Evolutionary conservation across 2,888 invertebrate species (phyloP), one percentile per base, ranked within the genome.

Genomic region (Nasonovia ribisnigri): DNA sequence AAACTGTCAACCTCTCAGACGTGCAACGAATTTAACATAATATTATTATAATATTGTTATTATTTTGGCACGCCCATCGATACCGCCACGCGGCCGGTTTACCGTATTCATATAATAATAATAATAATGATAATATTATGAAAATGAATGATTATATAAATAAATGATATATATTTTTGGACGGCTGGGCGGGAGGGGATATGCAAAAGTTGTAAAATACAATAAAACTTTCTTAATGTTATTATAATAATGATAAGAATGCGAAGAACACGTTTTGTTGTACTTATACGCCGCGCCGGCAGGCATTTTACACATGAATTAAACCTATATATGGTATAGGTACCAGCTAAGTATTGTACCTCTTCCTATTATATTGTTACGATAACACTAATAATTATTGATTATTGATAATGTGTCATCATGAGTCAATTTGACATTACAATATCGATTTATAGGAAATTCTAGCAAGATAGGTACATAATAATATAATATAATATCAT

Each of bases 1-100:
- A 91, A 84, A 84, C 51, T 84, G 90, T 90, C 90, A 90, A 91
- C 84, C 84, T 84, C 91, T 84, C 6, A 51, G 84, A 91, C 84
- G 91, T 91, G 91, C 84, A 29, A 13, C 84, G 91, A 42, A 86
- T 46, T 24, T 20, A 26, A 29, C 43, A 46, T 29, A 88, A 11
- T 43, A 43, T 43, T 46, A 46, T 46, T 11, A 51, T 51, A 51
- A 51, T 51, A 54, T 24, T 54, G 11, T 54, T 16, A 0, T 20
- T 51, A 26, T 42, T n/a, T n/a, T 57, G 29, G 24, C 10, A 51
- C 43, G 24, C 13, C 29, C 43, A 86, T 46, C 29, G 42, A 86
- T 86, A 86, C 46, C 13, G 13, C 1, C n/a, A 36, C 16, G n/a
- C 1, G 16, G n/a, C 5, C n/a, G n/a, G 67, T n/a, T 67, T 67